Percentiles rank a stretch among this genome's conserved stretches.
phyloP scores from a whole-genome alignment of 1,140 invertebrate species.

The Drosophila watanabei region DNA sequence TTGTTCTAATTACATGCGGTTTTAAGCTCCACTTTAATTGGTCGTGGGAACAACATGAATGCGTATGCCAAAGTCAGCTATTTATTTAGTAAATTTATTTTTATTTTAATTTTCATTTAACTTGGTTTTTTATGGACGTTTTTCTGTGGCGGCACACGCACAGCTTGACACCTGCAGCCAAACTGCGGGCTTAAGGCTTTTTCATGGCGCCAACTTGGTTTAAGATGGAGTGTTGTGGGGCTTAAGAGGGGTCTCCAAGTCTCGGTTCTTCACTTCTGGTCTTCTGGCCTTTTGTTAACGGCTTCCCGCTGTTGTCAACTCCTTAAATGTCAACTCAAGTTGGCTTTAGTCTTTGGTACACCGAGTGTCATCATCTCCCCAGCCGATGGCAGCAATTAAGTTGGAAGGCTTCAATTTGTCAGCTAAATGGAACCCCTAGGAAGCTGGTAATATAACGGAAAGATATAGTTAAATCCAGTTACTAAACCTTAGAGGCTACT shows the following conservation, averaged over 20 bases:
- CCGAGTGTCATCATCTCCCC: conserved; percentile 38
- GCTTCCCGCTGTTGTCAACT: conserved; percentile 66
- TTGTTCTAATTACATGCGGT: conserved; percentile 77
- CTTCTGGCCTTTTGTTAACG: conserved; percentile 55
- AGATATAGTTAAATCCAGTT: no score
- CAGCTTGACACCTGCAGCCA: conserved; percentile 76
- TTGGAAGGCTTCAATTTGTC: conserved; percentile 46
- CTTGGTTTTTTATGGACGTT: conserved; percentile 8
- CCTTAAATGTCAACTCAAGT: conserved; percentile 61
- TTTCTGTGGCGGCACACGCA: conserved; percentile 66
- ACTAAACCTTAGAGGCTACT: no score
- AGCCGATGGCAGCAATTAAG: conserved; percentile 26
- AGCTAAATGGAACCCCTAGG: conserved; percentile 18
- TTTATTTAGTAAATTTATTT: conserved; percentile 20
- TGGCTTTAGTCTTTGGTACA: not conserved
- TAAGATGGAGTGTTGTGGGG: conserved; percentile 17
- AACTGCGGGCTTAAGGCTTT: conserved; percentile 33
- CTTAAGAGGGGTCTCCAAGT: conserved; percentile 1
- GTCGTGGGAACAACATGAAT: conserved; percentile 64
- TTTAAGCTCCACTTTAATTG: not conserved
- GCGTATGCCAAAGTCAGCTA: conserved; percentile 34
- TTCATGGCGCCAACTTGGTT: conserved; percentile 22
- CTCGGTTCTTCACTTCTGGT: conserved; percentile 24
- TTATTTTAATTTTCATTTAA: conserved; percentile 14
- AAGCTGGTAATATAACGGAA: not conserved